Evolutionary conservation across 2,888 invertebrate species (phyloP), one percentile per base, ranked within the genome.

Genomic region (Agrochola litura): DNA sequence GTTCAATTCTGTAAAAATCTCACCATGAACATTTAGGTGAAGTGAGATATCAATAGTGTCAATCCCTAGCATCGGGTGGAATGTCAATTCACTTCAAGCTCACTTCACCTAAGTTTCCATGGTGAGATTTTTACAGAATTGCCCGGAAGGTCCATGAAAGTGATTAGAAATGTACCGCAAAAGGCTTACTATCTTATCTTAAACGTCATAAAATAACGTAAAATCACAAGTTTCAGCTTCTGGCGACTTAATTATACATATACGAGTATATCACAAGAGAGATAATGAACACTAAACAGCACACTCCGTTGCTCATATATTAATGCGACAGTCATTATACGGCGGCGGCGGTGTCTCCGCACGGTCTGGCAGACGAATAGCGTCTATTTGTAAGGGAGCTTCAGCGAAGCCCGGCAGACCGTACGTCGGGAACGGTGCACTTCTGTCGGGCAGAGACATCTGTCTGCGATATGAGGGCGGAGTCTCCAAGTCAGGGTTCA

Each of bases 301-400:
- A 30, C n/a, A 52, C 16, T 61, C 6, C 22, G 25, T 25, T 49
- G 65, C 68, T 85, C 82, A 94, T 83, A 93, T 88, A 82, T 93
- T 94, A 43, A 94, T 89, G 66, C 94, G 92, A 85, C 95, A 95
- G 77, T 96, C 96, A 71, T 94, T 90, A 82, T 97, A 97, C 0
- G 97, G 95, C 2, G 97, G 97, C 0, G 97, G 97, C 0, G 97
- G 97, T 0, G 97, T 97, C 83, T 97, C 97, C 12, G 93, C 85
- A 71, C 95, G 89, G 80, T 91, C 89, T 0, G 94, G 94, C 14
- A 93, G 64, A 8, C 94, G 89, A 9, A 96, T 92, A 12, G 95
- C 94, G 73, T 95, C 95, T 6, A 91, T 92, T 41, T 92, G 93
- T 46, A 93, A 74, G 6, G 90, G 89, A 16, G 93, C 90, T 69